A percentile compares a stretch with the other conserved stretches of the same genome.
Evolutionary conservation across 1,140 invertebrate species (phyloP).

Genomic region (Thereuonema tuberculata): DNA sequence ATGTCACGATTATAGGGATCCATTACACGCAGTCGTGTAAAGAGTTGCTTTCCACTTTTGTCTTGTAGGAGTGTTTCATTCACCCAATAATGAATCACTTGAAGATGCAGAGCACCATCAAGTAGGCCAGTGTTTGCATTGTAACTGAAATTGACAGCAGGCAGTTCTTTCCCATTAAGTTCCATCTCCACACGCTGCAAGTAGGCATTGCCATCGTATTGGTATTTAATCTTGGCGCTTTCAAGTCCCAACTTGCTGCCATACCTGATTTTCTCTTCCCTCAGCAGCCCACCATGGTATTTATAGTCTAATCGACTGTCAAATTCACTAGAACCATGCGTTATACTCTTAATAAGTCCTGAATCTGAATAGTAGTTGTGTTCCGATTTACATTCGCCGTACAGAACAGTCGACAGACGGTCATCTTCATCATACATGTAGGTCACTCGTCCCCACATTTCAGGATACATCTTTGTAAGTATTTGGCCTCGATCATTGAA

Average conservation of each 20-base stretch:
- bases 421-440: conserved; percentile 74
- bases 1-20: conserved; percentile 68
- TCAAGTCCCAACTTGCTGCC: conserved; percentile 65
- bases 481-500: conserved; percentile 83
- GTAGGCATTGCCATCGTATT: conserved; percentile 75
- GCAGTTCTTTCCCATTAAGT: conserved; percentile 62
- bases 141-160: conserved; percentile 59
- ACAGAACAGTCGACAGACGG: conserved; percentile 68
- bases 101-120: conserved; percentile 67
- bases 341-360: conserved; percentile 65
- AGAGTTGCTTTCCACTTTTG: conserved; percentile 59
- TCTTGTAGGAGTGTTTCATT: conserved; percentile 79
- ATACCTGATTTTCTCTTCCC: conserved; percentile 73
- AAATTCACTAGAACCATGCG: conserved; percentile 69
- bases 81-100: conserved; percentile 68
- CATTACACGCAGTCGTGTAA: conserved; percentile 52
- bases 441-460: conserved; percentile 72
- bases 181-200: conserved; percentile 73
- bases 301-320: conserved; percentile 60
- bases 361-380: conserved; percentile 75
- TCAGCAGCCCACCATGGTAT: conserved; percentile 75
- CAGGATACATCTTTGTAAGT: conserved; percentile 72
- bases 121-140: conserved; percentile 71
- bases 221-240: conserved; percentile 74
- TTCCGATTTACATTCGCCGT: conserved; percentile 71